These are phyloP conservation scores for Scalopus aquaticus DNA, from an alignment of 2,113 vertebrate species.

Conservation along the genomic window DNA sequence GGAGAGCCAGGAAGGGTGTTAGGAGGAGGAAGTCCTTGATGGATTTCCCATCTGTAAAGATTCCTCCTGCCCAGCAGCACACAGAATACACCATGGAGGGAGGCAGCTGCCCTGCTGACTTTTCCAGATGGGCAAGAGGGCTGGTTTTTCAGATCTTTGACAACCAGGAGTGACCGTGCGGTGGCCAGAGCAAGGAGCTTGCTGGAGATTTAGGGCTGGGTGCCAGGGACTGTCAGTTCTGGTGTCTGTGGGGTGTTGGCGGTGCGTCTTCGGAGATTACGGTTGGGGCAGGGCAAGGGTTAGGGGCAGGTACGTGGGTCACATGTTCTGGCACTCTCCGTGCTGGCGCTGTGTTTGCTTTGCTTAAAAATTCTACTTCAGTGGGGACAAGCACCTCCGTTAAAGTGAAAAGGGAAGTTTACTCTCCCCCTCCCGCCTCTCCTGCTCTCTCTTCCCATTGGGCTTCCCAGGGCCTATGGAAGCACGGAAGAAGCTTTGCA, in stretches of 20 bases:
- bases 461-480: neutral
- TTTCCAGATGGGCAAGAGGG: neutral
- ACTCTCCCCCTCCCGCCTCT: neutral
- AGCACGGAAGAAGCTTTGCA: neutral
- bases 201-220: neutral
- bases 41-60: conserved; percentile 28
- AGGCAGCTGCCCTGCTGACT: neutral
- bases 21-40: neutral
- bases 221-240: neutral
- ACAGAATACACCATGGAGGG: neutral
- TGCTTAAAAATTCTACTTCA: neutral
- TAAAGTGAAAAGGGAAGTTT: neutral
- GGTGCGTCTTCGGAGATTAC: neutral
- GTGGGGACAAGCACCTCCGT: neutral
- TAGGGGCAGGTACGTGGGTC: no score
- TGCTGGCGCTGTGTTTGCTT: neutral
- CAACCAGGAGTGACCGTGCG: neutral
- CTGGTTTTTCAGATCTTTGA: neutral
- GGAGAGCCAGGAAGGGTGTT: neutral
- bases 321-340: neutral
- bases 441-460: neutral
- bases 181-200: neutral
- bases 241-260: neutral
- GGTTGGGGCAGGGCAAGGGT: neutral
- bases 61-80: neutral